Conservation (phyloP, 2,888 invertebrate genomes). For the Trachelus troglodyta region DNA sequence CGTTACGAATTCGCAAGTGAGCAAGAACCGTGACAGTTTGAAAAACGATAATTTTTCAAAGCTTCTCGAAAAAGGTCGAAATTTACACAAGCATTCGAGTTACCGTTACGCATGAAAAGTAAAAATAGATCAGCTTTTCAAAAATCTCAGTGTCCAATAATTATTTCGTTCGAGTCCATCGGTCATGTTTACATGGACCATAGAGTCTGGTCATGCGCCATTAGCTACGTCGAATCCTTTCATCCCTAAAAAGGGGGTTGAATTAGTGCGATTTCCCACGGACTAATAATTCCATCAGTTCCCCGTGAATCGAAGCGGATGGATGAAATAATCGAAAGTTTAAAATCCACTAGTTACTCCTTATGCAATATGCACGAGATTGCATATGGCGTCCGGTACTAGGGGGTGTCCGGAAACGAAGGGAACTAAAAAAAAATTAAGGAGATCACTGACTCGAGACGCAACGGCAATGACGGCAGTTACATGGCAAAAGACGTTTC, state of each 20-base stretch:
- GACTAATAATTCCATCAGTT: neutral
- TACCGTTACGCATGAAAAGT: neutral
- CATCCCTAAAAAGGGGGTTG: slow-evolving; percentile 24
- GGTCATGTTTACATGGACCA: slow-evolving; percentile 19
- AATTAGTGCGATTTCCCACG: slow-evolving; percentile 22
- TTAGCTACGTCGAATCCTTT: slow-evolving; percentile 29
- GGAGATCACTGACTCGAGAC: neutral
- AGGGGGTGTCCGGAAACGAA: neutral
- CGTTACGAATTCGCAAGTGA: neutral
- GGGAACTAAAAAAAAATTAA: neutral
- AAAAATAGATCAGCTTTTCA: too few species aligned
- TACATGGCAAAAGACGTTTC: neutral
- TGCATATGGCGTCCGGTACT: neutral
- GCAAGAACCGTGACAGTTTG: neutral
- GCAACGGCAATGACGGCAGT: neutral
- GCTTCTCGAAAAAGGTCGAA: neutral
- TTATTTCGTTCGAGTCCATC: neutral
- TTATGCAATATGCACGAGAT: neutral
- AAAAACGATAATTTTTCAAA: neutral
- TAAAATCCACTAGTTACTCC: neutral
- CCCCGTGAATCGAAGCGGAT: neutral
- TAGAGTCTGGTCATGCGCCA: slow-evolving; percentile 30
- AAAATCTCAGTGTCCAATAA: neutral
- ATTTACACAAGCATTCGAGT: neutral
- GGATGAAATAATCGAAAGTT: neutral